Percentiles rank a stretch among this genome's conserved stretches.
These are phyloP conservation scores for Epirrhoe alternata DNA, from an alignment of 2,888 invertebrate genomes.

Conservation along the genomic window DNA sequence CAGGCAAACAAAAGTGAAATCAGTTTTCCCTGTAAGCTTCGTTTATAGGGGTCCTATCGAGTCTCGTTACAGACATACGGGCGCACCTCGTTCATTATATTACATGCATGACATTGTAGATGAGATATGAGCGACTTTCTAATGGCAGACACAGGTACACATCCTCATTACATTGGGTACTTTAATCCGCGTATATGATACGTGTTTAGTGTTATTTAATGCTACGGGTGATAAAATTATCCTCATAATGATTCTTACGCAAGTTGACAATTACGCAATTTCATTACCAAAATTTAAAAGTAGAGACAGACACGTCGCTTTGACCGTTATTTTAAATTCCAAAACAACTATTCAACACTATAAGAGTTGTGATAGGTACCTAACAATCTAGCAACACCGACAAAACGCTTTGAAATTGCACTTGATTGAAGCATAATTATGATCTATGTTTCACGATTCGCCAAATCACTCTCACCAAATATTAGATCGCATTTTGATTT, in stretches of 20 bases:
- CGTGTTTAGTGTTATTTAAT: conserved; percentile 43
- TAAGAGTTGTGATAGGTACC: not conserved
- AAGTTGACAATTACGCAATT: conserved; percentile 3
- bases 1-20: conserved; percentile 72
- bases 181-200: conserved; percentile 23
- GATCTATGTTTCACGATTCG: conserved; percentile 39
- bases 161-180: conserved; percentile 31
- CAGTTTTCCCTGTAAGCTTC: conserved; percentile 55
- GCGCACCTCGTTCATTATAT: conserved; percentile 54
- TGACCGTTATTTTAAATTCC: not conserved
- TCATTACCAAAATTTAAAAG: not conserved
- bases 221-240: conserved; percentile 15
- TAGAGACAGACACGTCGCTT: not conserved
- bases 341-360: not conserved
- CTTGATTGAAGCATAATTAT: conserved; percentile 35
- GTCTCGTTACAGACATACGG: conserved; percentile 65
- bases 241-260: not conserved
- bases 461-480: conserved; percentile 48
- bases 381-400: conserved; percentile 10
- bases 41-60: conserved; percentile 72
- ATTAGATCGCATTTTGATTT: conserved; percentile 52
- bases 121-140: conserved; percentile 58
- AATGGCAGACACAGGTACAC: conserved; percentile 37
- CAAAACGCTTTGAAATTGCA: conserved; percentile 22
- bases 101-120: conserved; percentile 51